Percentiles rank a stretch among this genome's conserved stretches.
Conservation (phyloP, 2,888 invertebrate genomes). For the Oscheius sp. region DNA sequence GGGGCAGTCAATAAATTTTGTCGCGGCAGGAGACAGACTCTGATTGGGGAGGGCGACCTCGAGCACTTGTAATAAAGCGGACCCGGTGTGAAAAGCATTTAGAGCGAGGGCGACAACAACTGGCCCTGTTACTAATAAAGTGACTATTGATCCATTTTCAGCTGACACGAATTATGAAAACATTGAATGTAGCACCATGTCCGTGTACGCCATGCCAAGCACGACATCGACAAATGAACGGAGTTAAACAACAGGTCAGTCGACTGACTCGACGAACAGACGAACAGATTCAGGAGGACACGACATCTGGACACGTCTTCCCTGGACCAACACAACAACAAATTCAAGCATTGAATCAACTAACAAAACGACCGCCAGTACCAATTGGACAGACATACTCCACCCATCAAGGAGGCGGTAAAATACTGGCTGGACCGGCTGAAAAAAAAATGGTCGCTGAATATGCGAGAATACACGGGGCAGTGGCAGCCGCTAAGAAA, state of each 20-base stretch:
- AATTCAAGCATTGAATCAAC: conserved; percentile 41
- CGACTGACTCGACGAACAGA: conserved; percentile 7
- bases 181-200: conserved; percentile 42
- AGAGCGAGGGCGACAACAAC: conserved; percentile 7
- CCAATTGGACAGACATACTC: conserved; percentile 17
- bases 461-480: conserved; percentile 40
- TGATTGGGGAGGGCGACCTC: too few relatives aligned
- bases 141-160: conserved; percentile 33
- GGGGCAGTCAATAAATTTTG: too few relatives aligned
- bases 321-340: conserved; percentile 38
- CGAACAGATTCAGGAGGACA: conserved; percentile 17
- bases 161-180: conserved; percentile 50
- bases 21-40: too few relatives aligned
- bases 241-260: not conserved
- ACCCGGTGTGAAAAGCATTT: conserved; percentile 10
- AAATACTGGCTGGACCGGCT: conserved; percentile 41
- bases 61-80: not conserved
- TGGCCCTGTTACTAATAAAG: conserved; percentile 25
- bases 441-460: conserved; percentile 42
- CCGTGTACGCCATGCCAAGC: conserved; percentile 39
- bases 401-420: conserved; percentile 37
- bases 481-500: conserved; percentile 35
- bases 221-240: conserved; percentile 28
- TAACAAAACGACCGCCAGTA: conserved; percentile 40
- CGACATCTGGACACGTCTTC: not conserved